Conservation (phyloP, 2,113 vertebrate species). For the Python bivittatus region DNA sequence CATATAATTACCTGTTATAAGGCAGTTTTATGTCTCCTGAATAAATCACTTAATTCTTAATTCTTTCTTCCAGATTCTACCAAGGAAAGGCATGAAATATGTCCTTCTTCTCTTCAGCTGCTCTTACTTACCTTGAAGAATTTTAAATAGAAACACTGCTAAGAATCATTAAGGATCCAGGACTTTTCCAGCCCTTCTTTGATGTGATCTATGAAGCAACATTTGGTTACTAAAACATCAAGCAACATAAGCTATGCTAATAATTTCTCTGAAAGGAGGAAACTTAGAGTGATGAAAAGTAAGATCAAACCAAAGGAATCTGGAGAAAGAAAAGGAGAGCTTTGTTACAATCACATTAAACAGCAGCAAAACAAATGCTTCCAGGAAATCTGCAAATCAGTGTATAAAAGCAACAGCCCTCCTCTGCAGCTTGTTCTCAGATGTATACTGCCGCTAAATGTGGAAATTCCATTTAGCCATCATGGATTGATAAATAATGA, state of each 20-base stretch:
- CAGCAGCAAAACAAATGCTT: neutral
- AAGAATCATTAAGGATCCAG: neutral
- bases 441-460: neutral
- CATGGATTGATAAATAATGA: neutral
- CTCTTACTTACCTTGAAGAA: neutral
- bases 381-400: neutral
- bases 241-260: neutral
- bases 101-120: neutral
- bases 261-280: neutral
- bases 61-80: conserved; percentile 46
- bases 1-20: neutral
- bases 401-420: neutral
- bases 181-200: neutral
- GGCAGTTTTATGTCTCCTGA: neutral
- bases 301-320: neutral
- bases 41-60: neutral
- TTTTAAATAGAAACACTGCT: neutral
- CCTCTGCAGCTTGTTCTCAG: neutral
- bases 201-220: neutral
- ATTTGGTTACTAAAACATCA: neutral
- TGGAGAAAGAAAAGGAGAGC: neutral
- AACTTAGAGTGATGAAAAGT: conserved; percentile 23
- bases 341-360: neutral
- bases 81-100: accelerated
- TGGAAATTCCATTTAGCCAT: neutral